Evolutionary conservation across 2,113 vertebrate species (phyloP), one percentile per base, ranked within the genome.

Genomic region (Glareola pratincola): DNA sequence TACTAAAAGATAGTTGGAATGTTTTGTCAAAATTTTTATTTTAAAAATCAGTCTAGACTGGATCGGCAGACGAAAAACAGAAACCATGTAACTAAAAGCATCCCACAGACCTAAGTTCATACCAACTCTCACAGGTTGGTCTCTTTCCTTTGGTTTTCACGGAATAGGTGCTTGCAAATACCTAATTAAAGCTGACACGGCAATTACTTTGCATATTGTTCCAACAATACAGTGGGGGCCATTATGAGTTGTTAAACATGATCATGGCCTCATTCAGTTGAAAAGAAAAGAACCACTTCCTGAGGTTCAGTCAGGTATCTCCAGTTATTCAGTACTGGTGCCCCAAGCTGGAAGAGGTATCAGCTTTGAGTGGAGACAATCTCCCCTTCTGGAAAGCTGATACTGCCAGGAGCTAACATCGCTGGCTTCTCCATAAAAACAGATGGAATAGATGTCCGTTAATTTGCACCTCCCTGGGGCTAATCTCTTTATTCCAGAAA

Each of bases 321-420:
- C 22, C 5, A 7, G 41, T 71, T 89, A 57, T 7, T 64, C 63
- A 26, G 45, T 9, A 21, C 29, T 29, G 10, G 19, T 72, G 34
- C 43, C 53, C 26, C 39, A 79, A 60, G 53, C 2, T 73, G 48
- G 66, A 94, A 63, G 69, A 90, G 18, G 2, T 27, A 48, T 10
- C 50, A 63, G 20, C 48, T 88, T 39, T 0, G 0, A 87, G 23
- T 1, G 51, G 27, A 73, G 30, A 54, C 9, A 16, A 27, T 34
- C 43, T 75, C 39, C 66, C 34, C 19, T 24, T 30, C 4, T 59
- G 66, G 47, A 82, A 79, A 85, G 43, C 15, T 85, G 56, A 63
- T 59, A 10, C 12, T 63, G n/a, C 37, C 21, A 37, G 73, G n/a
- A 77, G 19, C 15, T 62, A 59, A 62, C 4, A 1, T 9, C 67